These are phyloP conservation scores for Rhagium mordax DNA, from an alignment of 2,888 invertebrate species.

Conservation along the genomic window DNA sequence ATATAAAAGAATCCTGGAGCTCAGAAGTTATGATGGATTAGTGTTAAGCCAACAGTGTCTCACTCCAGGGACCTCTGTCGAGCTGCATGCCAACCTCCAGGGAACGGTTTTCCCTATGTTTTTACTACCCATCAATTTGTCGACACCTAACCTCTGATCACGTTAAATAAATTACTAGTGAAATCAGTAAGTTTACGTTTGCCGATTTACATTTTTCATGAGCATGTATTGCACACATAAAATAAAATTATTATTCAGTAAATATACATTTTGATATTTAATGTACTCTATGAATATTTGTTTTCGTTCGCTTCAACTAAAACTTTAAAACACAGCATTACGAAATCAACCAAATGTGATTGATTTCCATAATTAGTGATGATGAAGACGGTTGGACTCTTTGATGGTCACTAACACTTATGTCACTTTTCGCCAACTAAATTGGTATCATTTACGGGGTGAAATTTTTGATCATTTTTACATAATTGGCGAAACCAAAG, in stretches of 20 bases:
- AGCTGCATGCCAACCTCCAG: slow-evolving; percentile 41
- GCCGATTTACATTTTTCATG: slow-evolving; percentile 2
- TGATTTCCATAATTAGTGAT: too few species aligned
- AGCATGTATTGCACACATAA: background rate
- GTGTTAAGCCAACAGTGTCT: slow-evolving; percentile 61
- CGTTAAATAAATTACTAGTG: background rate
- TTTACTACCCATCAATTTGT: slow-evolving; percentile 38
- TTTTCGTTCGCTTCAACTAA: too few species aligned
- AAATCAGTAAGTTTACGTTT: slow-evolving; percentile 9
- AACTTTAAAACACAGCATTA: too few species aligned
- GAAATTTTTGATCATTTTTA: too few species aligned
- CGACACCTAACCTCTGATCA: slow-evolving; percentile 20
- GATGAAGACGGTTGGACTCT: too few species aligned
- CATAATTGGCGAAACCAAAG: too few species aligned
- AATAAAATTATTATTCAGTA: background rate
- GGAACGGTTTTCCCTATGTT: slow-evolving; percentile 40
- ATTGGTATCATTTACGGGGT: too few species aligned
- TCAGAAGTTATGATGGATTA: slow-evolving; percentile 67
- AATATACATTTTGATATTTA: background rate
- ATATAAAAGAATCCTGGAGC: slow-evolving; percentile 59
- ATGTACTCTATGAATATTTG: too few species aligned
- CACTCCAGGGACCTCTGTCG: slow-evolving; percentile 59
- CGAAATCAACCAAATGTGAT: too few species aligned
- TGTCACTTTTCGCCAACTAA: too few species aligned
- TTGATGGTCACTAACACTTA: too few species aligned